A percentile compares a stretch with the other conserved stretches of the same genome.
Conservation (phyloP, 2,113 vertebrate genomes). For the Epinephelus fuscoguttatus region DNA sequence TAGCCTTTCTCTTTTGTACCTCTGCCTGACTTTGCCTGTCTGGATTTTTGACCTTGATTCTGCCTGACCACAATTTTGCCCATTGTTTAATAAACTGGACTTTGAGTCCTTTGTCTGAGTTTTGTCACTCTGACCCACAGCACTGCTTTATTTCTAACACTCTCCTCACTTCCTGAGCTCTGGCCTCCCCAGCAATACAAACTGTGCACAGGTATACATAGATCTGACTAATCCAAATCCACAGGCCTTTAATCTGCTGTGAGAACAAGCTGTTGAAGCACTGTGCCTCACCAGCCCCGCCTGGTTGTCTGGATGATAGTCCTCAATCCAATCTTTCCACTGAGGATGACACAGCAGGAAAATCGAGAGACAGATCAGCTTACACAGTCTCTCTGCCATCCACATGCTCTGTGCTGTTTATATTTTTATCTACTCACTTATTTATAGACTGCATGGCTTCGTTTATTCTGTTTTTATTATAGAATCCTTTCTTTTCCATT, state of each 20-base stretch:
- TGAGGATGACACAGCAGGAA: constrained; percentile 42
- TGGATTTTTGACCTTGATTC: too few relatives aligned
- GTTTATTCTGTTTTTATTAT: neutral
- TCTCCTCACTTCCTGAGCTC: constrained; percentile 34
- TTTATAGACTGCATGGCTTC: neutral
- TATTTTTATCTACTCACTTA: neutral
- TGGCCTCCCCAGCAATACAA: neutral
- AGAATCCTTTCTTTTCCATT: neutral
- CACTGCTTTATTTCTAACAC: constrained; percentile 7
- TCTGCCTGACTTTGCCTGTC: too few relatives aligned
- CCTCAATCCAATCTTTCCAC: neutral
- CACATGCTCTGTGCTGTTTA: neutral
- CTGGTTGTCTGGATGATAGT: neutral
- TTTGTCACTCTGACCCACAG: neutral
- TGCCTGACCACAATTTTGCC: too few relatives aligned
- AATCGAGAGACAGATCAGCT: neutral
- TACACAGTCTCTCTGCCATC: neutral
- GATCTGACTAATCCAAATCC: constrained; percentile 68
- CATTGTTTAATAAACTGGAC: too few relatives aligned
- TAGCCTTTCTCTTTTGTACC: too few relatives aligned
- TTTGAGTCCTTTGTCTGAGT: too few relatives aligned
- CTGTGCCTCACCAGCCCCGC: neutral
- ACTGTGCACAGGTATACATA: constrained; percentile 12
- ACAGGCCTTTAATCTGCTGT: constrained; percentile 54
- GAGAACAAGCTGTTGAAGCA: constrained; percentile 37